Conservation (phyloP, 1,140 invertebrate genomes). For the Sycophila sp. region DNA sequence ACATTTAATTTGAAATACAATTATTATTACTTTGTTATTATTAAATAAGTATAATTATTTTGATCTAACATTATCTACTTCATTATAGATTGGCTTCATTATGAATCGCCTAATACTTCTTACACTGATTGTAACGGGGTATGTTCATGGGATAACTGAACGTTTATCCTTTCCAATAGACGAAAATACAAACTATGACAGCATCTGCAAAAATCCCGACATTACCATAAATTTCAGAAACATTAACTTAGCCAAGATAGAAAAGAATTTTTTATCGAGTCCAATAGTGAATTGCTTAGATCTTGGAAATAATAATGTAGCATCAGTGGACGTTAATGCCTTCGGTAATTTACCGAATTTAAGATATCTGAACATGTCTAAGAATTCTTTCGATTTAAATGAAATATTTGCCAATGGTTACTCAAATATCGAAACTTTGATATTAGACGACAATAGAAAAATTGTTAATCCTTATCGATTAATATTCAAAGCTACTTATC, state of each 20-base stretch:
- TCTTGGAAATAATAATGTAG: not conserved
- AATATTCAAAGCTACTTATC: not conserved
- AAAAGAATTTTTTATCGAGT: not conserved
- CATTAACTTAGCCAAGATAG: not conserved
- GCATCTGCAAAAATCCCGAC: not conserved
- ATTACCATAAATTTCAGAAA: not conserved
- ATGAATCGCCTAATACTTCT: no score
- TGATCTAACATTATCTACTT: no score
- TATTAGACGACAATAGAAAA: not conserved
- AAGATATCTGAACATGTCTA: slow-evolving; percentile 12
- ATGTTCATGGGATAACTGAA: no score
- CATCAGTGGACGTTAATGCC: accelerated
- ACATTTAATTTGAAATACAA: no score
- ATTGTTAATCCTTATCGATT: not conserved
- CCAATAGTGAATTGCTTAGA: not conserved
- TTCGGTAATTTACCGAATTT: slow-evolving; percentile 28
- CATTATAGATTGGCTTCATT: no score
- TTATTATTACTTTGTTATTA: no score
- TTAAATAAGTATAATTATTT: no score
- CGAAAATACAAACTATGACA: not conserved
- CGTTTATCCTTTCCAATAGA: not conserved
- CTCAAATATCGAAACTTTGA: not conserved
- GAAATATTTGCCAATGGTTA: not conserved
- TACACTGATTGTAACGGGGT: no score
- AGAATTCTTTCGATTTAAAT: not conserved